Evolutionary conservation across 2,888 invertebrate species (phyloP), one percentile per base, ranked within the genome.

Genomic region (Phytoseiulus persimilis): DNA sequence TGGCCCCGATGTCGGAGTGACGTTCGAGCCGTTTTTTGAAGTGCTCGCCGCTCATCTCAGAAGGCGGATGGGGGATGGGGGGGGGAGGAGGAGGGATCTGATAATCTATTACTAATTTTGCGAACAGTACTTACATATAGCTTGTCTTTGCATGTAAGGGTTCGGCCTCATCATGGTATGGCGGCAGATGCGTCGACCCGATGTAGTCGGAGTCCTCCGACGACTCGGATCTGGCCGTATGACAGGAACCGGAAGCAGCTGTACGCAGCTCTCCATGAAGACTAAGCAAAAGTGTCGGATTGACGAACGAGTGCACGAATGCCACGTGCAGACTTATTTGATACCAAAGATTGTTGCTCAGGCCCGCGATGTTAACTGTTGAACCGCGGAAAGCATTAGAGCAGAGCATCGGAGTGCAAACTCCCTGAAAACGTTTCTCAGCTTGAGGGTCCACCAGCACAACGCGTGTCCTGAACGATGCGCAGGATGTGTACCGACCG

Each of bases 241-340:
- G 87, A 31, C 87, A 87, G 33, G 87, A 87, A 18, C 87, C 87
- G 0, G 87, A 87, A 3, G 33, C 87, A 32, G 87, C 87, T 33
- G 87, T 5, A 23, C 87, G 87, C 14, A 87, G 32, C 28, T 87
- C 87, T 28, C 87, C 33, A 89, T 96, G 96, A 90, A 96, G 94
- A 89, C 95, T 95, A 93, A 96, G 94, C 93, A 96, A 96, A 91
- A 96, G 94, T 83, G 95, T 94, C 2, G 96, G 96, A 92, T 96
- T 96, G 91, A 96, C 95, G 92, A 96, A 96, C 83, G 96, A 96
- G 93, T 96, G 96, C 91, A 96, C 95, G 93, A 96, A 96, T 91
- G 96, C 96, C 93, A 96, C 96, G 94, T 96, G 96, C 91, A 96
- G 94, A 90, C 96, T 96, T 92, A 96, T 95, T 95, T 96, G 96